Percentiles rank a stretch among this genome's conserved stretches.
Conservation (phyloP, 2,888 invertebrate genomes). For the Psococerastis gibbosa region DNA sequence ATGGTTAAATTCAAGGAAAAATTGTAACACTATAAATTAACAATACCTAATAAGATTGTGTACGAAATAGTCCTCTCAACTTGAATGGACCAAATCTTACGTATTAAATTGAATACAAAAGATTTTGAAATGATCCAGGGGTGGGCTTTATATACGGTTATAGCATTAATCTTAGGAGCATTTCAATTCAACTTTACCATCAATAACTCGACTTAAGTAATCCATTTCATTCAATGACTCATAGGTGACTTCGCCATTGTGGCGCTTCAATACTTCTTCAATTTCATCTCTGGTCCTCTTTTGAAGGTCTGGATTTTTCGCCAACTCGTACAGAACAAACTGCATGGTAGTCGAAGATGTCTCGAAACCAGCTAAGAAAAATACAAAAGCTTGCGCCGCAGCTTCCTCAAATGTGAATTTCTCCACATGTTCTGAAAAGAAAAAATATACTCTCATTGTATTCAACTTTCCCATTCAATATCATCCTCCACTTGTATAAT, state of each 20-base stretch:
- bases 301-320: neutral
- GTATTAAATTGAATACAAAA: too few species aligned
- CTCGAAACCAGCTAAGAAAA: conserved; percentile 8
- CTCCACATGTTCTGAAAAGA: neutral
- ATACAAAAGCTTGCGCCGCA: conserved; percentile 4
- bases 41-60: too few species aligned
- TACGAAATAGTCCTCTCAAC: too few species aligned
- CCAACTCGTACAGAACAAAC: conserved; percentile 2
- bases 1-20: too few species aligned
- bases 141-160: too few species aligned
- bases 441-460: neutral
- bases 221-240: neutral
- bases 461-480: too few species aligned
- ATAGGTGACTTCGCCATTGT: neutral
- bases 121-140: too few species aligned
- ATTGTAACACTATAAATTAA: too few species aligned
- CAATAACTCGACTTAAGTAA: neutral
- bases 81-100: too few species aligned
- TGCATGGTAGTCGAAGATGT: conserved; percentile 9
- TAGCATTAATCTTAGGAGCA: too few species aligned
- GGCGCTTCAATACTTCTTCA: neutral
- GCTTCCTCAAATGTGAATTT: conserved; percentile 5
- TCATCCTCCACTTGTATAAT: too few species aligned
- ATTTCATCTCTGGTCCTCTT: neutral
- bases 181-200: conserved; percentile 1